Evolutionary conservation across 2,888 invertebrate species (phyloP).

Genomic region (Andrena haemorrhoa): DNA sequence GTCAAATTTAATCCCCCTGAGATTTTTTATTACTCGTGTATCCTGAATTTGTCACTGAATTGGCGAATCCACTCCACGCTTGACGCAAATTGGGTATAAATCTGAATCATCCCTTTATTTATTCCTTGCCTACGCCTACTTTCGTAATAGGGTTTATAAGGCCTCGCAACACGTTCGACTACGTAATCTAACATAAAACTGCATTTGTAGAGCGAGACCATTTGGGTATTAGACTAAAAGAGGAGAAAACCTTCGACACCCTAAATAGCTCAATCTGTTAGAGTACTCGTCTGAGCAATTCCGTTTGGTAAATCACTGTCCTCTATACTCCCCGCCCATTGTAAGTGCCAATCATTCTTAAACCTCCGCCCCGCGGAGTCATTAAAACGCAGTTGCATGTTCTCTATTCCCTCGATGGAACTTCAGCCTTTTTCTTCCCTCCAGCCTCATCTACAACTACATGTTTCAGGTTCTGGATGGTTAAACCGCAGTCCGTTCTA

Average conservation of each 20-base stretch:
- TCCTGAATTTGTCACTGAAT: background rate
- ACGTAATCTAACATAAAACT: background rate
- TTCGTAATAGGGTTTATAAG: background rate
- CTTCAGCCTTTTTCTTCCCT: background rate
- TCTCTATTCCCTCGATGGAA: background rate
- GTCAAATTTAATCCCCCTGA: no score
- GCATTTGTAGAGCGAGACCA: no score
- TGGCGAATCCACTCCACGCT: background rate
- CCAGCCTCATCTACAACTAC: background rate
- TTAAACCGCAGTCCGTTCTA: background rate
- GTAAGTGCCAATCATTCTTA: background rate
- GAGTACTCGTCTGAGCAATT: no score
- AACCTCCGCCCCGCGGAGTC: background rate
- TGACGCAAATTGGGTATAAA: background rate
- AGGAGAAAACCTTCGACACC: no score
- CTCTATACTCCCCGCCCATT: no score
- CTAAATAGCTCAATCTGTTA: no score
- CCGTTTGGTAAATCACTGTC: no score
- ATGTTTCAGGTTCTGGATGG: background rate
- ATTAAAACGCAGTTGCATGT: background rate
- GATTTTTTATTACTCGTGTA: no score
- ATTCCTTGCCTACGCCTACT: background rate
- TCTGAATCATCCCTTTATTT: background rate
- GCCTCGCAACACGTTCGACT: background rate
- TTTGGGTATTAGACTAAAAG: no score